Base-by-base conservation (phyloP, 2,113 vertebrate species). In the Cairina moschata region DNA sequence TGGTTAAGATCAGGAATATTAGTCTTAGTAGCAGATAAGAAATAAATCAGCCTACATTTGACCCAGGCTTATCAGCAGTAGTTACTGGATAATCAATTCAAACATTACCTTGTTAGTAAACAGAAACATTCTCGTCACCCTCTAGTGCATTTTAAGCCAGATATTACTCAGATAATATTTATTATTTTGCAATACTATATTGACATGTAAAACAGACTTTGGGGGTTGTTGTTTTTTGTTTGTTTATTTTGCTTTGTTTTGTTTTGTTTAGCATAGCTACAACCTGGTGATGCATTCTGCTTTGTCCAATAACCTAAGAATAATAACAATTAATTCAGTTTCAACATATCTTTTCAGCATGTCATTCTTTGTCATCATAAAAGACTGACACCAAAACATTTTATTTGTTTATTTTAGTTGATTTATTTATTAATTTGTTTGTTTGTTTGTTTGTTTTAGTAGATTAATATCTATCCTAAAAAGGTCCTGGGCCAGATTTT, bases 61-160 rank as follows among this genome's bases (percentile, higher is more conserved):
- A 62, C 62, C 38, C 8, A 31, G 42, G 32, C 15, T 91, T 91
- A 63, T 86, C 68, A 88, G 59, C 29, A 75, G 14, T 42, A 86
- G 65, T 77, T 93, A 90, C 50, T 90, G 63, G 69, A 69, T 90
- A 92, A 93, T 83, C 56, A 65, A 26, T 83, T 84, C 65, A 96
- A 93, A 86, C 38, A 56, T 90, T 94, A 75, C 46, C 22, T 89
- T 93, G 38, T 63, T 84, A 75, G 46, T 81, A 88, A 95, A 76
- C 38, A 91, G 71, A 91, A 91, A 81, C 71, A 77, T 58, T 91
- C 63, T 93, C 11, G 5, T 88, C 52, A 74, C 34, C 40, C 18
- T 90, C 55, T 65, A 83, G 55, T 82, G 68, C 44, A 66, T 82
- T 84, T 60, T 93, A 46, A 92, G 40, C 10, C 28, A 91, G 65